Conservation (phyloP, 2,888 invertebrate species). For the Ochropleura plecta region DNA sequence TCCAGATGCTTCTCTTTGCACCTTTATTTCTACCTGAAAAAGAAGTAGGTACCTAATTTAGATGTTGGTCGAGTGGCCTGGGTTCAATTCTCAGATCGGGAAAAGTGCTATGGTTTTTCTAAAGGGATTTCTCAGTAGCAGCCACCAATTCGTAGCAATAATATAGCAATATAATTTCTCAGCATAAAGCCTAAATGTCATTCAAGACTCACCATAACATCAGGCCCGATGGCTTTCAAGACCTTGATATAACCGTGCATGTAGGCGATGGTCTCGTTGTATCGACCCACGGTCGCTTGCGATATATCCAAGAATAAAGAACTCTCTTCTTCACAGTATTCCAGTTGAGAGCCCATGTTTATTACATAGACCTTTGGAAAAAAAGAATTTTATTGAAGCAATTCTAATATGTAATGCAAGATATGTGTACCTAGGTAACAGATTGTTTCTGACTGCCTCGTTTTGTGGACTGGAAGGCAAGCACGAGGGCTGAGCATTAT, state of each 20-base stretch:
- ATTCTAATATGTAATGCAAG: background rate
- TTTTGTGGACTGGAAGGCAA: background rate
- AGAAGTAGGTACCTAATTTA: background rate
- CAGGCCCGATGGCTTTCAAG: constrained; percentile 60
- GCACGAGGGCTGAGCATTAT: background rate
- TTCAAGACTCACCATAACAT: constrained; percentile 70
- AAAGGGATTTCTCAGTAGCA: too few relatives aligned
- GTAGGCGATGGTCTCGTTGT: constrained; percentile 74
- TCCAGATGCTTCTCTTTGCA: constrained; percentile 74
- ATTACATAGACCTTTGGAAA: constrained; percentile 64
- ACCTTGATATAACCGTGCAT: constrained; percentile 72
- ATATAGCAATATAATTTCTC: too few relatives aligned
- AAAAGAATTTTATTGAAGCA: background rate
- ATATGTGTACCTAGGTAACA: too few relatives aligned
- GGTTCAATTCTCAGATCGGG: too few relatives aligned
- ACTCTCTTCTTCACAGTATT: constrained; percentile 73
- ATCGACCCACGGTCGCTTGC: constrained; percentile 64
- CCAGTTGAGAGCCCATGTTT: constrained; percentile 77
- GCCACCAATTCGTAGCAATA: too few relatives aligned
- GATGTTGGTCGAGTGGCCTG: background rate
- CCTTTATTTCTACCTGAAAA: constrained; percentile 73
- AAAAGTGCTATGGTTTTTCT: too few relatives aligned
- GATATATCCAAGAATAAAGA: constrained; percentile 68
- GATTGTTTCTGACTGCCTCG: background rate
- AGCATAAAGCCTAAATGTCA: background rate